A percentile compares a stretch with the other conserved stretches of the same genome.
Conservation (phyloP, 1,140 invertebrate species). For the Lasaia peninsularis region DNA sequence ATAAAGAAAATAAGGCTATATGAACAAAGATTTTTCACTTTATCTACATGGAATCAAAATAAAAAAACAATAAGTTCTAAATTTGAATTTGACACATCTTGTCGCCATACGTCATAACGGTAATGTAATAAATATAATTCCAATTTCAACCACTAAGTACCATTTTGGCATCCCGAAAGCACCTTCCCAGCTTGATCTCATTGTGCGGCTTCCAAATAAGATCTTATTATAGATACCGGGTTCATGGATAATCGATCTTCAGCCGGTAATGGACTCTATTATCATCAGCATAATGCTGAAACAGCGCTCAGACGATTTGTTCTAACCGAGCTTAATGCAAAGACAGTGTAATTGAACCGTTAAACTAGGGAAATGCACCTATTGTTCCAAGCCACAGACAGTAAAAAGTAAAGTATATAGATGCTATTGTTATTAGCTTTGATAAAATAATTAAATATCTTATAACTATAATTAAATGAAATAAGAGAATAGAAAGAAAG, state of each 20-base stretch:
- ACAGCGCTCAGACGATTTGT: slow-evolving; percentile 4
- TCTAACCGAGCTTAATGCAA: slow-evolving; percentile 9
- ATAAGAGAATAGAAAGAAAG: too few relatives aligned
- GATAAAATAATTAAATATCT: too few relatives aligned
- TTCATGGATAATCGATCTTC: slow-evolving; percentile 18
- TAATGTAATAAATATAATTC: too few relatives aligned
- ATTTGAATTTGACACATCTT: too few relatives aligned
- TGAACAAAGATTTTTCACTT: too few relatives aligned
- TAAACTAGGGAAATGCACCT: slow-evolving; percentile 1
- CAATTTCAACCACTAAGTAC: background rate
- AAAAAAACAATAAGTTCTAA: too few relatives aligned
- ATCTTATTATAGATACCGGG: slow-evolving; percentile 24
- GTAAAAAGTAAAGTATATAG: background rate
- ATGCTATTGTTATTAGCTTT: too few relatives aligned
- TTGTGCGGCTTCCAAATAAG: slow-evolving; percentile 25
- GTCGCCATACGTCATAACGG: too few relatives aligned
- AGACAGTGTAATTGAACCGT: slow-evolving; percentile 5
- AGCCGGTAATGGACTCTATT: slow-evolving; percentile 11
- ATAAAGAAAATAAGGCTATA: too few relatives aligned
- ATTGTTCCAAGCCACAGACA: background rate
- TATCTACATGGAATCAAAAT: too few relatives aligned
- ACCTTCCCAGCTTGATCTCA: slow-evolving; percentile 18
- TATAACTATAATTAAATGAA: too few relatives aligned
- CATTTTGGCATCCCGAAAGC: slow-evolving; percentile 15
- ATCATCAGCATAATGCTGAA: slow-evolving; percentile 14